A percentile compares a stretch with the other conserved stretches of the same genome.
phyloP scores from a whole-genome alignment of 30 jellyfish, hydroid and myxozoan species.

The Pseudorhiza aurosa region DNA sequence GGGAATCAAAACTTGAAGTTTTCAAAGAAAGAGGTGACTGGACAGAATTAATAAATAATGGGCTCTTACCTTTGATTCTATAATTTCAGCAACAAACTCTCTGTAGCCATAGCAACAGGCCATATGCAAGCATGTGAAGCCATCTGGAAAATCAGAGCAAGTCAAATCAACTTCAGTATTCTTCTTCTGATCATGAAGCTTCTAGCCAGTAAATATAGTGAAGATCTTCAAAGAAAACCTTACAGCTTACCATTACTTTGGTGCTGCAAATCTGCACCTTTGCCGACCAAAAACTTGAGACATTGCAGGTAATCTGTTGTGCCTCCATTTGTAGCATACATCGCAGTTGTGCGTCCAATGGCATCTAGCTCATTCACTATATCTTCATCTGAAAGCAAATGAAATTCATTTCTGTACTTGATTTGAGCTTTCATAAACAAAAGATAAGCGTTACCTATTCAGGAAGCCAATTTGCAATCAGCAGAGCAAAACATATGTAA shows the following conservation, averaged over 20 bases:
- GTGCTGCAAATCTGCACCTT: constrained; percentile 84
- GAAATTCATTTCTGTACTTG: too few relatives aligned
- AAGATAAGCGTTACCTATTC: too few relatives aligned
- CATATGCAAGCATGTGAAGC: constrained; percentile 76
- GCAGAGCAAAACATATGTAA: too few relatives aligned
- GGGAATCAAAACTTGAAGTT: too few relatives aligned
- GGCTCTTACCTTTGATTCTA: constrained; percentile 49
- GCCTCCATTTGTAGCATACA: constrained; percentile 87
- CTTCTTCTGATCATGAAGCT: background rate
- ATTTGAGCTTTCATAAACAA: too few relatives aligned
- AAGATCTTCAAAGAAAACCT: too few relatives aligned
- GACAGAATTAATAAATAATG: too few relatives aligned
- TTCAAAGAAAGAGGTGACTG: too few relatives aligned
- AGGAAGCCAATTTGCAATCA: too few relatives aligned
- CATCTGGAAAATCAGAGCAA: constrained; percentile 40
- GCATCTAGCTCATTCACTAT: constrained; percentile 89
- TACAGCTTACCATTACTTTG: constrained; percentile 81
- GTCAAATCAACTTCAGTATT: background rate
- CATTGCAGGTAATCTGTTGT: constrained; percentile 69
- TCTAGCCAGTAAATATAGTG: background rate
- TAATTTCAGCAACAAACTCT: constrained; percentile 39
- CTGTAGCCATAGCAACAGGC: constrained; percentile 63
- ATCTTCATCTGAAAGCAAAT: constrained; percentile 45
- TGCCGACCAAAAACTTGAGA: constrained; percentile 50
- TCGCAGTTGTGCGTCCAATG: constrained; percentile 88